Evolutionary conservation across 2,113 vertebrate genomes (phyloP).

Genomic region (Myotis yumanensis): DNA sequence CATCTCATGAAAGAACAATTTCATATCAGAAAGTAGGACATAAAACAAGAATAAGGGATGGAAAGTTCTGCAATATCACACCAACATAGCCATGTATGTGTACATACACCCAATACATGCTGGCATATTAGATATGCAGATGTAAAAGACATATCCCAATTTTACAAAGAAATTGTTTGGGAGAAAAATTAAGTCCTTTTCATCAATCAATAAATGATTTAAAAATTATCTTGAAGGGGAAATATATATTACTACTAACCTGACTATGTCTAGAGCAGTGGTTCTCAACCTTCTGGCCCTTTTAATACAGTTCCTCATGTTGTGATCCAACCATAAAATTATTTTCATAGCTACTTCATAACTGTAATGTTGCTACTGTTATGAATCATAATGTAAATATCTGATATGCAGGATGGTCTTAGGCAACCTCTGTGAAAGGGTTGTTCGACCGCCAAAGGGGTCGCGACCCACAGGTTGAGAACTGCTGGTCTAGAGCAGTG

Average conservation of each 20-base stretch:
- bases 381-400: too few relatives aligned
- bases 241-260: accelerated
- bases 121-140: neutral
- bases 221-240: neutral
- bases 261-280: neutral
- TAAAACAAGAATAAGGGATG: neutral
- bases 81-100: neutral
- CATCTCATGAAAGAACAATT: neutral
- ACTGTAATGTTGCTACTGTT: too few relatives aligned
- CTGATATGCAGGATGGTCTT: too few relatives aligned
- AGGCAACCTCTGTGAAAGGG: too few relatives aligned
- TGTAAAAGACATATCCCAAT: neutral
- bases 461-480: too few relatives aligned
- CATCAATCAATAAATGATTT: neutral
- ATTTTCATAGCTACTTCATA: too few relatives aligned
- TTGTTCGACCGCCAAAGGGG: too few relatives aligned
- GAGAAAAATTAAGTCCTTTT: neutral
- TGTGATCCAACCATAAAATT: too few relatives aligned
- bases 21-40: neutral
- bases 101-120: accelerated
- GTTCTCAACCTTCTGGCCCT: too few relatives aligned
- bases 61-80: too few relatives aligned
- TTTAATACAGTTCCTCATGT: too few relatives aligned
- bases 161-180: neutral
- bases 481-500: too few relatives aligned